Evolutionary conservation across 1,140 invertebrate genomes (phyloP).

Genomic region (Diachasma alloeum): DNA sequence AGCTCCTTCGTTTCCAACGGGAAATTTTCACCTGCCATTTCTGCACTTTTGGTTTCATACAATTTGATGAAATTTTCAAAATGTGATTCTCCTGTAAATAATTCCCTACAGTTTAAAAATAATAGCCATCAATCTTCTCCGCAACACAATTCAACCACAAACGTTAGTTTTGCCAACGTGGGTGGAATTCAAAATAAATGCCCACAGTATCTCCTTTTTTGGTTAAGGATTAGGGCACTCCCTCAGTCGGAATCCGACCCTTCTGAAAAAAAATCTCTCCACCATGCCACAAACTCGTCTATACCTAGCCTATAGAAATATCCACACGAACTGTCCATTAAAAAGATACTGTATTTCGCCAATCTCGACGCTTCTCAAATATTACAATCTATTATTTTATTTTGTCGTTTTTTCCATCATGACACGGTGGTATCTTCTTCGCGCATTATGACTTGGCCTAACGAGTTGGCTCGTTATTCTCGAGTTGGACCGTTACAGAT

Average conservation of each 20-base stretch:
- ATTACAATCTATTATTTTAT: background rate
- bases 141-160: background rate
- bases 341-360: too few species aligned
- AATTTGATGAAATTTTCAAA: too few species aligned
- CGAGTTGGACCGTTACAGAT: conserved; percentile 22
- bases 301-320: background rate
- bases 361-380: background rate
- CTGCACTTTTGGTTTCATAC: too few species aligned
- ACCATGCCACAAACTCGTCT: background rate
- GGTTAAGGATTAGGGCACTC: background rate
- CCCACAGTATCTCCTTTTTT: background rate
- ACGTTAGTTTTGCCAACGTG: background rate
- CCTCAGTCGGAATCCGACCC: background rate
- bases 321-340: too few species aligned
- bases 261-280: background rate
- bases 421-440: conserved; percentile 15
- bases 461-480: conserved; percentile 24
- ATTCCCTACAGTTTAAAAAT: background rate
- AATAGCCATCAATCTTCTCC: background rate
- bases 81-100: too few species aligned
- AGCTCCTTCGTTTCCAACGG: too few species aligned
- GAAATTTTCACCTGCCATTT: too few species aligned
- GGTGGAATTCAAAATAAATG: background rate
- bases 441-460: conserved; percentile 30
- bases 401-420: background rate